Evolutionary conservation across 2,797 vertebrate species (phyloP).

Genomic region (Periophthalmus magnuspinnatus): DNA sequence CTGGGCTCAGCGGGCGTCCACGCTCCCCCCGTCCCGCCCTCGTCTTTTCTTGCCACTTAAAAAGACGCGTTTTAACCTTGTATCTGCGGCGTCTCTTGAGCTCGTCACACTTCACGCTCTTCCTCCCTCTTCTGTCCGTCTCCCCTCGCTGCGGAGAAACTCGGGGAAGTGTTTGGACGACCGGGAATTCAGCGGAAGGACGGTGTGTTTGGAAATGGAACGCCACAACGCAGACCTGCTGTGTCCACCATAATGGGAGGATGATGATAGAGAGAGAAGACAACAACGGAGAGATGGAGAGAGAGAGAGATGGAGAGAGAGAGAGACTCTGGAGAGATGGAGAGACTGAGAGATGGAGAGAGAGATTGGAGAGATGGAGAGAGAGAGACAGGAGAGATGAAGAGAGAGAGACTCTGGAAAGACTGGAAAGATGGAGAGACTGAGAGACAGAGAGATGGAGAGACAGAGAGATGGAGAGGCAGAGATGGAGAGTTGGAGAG

Average conservation of each 20-base stretch:
- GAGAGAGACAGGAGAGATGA: too few relatives aligned
- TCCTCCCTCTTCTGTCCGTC: constrained; percentile 25
- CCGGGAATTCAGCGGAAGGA: not conserved
- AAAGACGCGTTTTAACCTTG: constrained; percentile 23
- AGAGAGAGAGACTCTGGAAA: too few relatives aligned
- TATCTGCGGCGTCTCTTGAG: constrained; percentile 13
- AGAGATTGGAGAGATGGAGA: too few relatives aligned
- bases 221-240: constrained; percentile 45
- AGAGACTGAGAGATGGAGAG: too few relatives aligned
- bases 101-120: constrained; percentile 16
- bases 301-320: not conserved
- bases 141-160: constrained; percentile 39
- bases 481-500: too few relatives aligned
- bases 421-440: too few relatives aligned
- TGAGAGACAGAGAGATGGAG: too few relatives aligned
- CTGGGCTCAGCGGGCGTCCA: constrained; percentile 4
- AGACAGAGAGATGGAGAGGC: too few relatives aligned
- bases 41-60: constrained; percentile 15
- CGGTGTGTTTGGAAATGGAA: constrained; percentile 33
- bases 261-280: constrained; percentile 32
- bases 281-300: not conserved
- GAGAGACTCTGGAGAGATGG: not conserved
- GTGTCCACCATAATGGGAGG: constrained; percentile 19
- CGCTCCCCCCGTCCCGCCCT: not conserved
- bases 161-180: constrained; percentile 32